Conservation (phyloP, 2,888 invertebrate species). For the Nudaria mundana region DNA sequence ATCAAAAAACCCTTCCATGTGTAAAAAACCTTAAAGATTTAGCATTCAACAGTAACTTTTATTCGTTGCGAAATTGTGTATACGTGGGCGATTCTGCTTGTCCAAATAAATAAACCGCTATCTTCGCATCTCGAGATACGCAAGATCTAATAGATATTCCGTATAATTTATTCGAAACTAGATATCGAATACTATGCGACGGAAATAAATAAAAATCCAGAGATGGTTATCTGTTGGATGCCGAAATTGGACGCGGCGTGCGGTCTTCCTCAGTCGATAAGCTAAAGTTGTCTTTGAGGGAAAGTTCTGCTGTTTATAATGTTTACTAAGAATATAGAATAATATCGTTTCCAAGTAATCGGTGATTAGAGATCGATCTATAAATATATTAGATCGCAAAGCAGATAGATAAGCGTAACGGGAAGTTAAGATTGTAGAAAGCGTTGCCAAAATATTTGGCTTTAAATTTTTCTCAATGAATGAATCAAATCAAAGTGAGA, state of each 20-base stretch:
- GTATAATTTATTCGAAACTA: slow-evolving; percentile 55
- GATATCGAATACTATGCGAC: slow-evolving; percentile 52
- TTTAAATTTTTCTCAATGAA: too few species aligned
- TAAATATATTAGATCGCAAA: neutral
- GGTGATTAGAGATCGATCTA: neutral
- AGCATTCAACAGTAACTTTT: neutral
- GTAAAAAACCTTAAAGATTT: too few species aligned
- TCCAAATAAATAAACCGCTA: slow-evolving; percentile 51
- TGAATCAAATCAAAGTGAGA: too few species aligned
- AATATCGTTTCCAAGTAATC: slow-evolving; percentile 2
- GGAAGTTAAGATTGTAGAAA: neutral
- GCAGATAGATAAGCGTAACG: neutral
- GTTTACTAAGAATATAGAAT: slow-evolving; percentile 3
- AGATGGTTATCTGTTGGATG: slow-evolving; percentile 46
- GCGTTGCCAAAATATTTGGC: neutral
- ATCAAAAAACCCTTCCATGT: too few species aligned
- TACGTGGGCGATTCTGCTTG: slow-evolving; percentile 36
- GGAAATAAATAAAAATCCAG: slow-evolving; percentile 62
- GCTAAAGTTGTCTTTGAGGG: slow-evolving; percentile 8
- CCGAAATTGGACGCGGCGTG: slow-evolving; percentile 46
- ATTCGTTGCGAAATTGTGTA: slow-evolving; percentile 12
- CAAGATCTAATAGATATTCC: slow-evolving; percentile 54
- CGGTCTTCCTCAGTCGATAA: slow-evolving; percentile 43
- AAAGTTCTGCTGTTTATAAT: slow-evolving; percentile 10
- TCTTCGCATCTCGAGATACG: slow-evolving; percentile 46